Evolutionary conservation across 2,888 invertebrate species (phyloP).

Genomic region (Physocephala rufipes): DNA sequence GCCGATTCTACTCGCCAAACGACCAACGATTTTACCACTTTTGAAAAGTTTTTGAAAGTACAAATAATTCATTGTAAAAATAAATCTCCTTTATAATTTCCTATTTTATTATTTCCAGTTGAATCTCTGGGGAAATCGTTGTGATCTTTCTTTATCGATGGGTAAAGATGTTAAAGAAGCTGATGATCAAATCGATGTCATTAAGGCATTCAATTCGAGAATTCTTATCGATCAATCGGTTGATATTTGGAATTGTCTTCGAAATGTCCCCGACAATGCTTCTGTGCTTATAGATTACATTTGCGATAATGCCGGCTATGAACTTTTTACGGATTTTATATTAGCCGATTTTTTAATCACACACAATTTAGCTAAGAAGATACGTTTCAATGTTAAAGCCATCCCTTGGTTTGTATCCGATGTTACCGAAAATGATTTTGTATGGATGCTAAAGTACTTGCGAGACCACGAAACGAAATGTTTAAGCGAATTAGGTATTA

Average conservation of each 20-base stretch:
- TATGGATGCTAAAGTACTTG: slow-evolving; percentile 72
- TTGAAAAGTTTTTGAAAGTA: slow-evolving; percentile 55
- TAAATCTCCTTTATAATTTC: background rate
- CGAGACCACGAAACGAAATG: slow-evolving; percentile 55
- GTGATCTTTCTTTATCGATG: slow-evolving; percentile 86
- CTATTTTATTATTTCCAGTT: slow-evolving; percentile 66
- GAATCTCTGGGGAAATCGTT: slow-evolving; percentile 94
- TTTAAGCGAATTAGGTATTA: slow-evolving; percentile 66
- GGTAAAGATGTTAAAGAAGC: slow-evolving; percentile 73
- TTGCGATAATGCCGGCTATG: slow-evolving; percentile 94
- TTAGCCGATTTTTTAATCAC: slow-evolving; percentile 82
- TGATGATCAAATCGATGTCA: slow-evolving; percentile 69
- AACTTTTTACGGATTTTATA: slow-evolving; percentile 88
- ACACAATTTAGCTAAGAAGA: slow-evolving; percentile 70
- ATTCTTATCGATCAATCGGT: slow-evolving; percentile 73
- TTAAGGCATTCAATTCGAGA: slow-evolving; percentile 69
- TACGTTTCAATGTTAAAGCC: slow-evolving; percentile 85
- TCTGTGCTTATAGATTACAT: slow-evolving; percentile 76
- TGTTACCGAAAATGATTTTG: slow-evolving; percentile 78
- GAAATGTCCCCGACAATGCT: slow-evolving; percentile 43
- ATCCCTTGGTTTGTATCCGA: slow-evolving; percentile 98
- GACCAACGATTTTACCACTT: slow-evolving; percentile 42
- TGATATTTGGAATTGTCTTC: slow-evolving; percentile 68
- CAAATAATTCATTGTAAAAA: background rate
- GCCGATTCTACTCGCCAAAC: slow-evolving; percentile 44